Base-by-base conservation (phyloP, 2,113 vertebrate genomes). In the Caranx melampygus region DNA sequence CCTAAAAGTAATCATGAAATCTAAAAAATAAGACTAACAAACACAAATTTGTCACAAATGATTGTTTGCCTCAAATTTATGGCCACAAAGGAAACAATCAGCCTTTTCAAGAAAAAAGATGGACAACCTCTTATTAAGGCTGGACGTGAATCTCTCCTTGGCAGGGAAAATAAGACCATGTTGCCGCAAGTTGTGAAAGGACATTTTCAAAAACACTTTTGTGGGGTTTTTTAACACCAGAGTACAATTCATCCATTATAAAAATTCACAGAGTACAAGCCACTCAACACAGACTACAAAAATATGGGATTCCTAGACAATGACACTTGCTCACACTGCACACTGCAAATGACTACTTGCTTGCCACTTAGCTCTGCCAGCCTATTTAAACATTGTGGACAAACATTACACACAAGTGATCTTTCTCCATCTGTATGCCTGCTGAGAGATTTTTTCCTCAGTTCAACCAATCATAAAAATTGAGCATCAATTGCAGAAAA, bases 311-410 rank as follows among this genome's bases (percentile, higher is more conserved):
- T 68, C 40, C 3, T 49, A 31, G 33, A 47, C 33, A 15, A 18
- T 65, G 33, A 64, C 60, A 47, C 42, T 44, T 47, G 51, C 20
- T 26, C 34, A 79, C 6, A 21, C n/a, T 55, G 3, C 6, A 12
- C 20, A 10, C 5, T 37, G 31, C 20, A 64, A 62, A 35, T 21
- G 35, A 15, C 7, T 33, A 11, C 65, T 54, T 52, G 47, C 49
- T 31, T 67, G 15, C 14, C 18, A 13, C 47, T 55, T 57, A 62
- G 2, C 58, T 44, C 21, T 54, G 45, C 34, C 35, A 35, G 52
- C 15, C 57, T 61, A 52, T 42, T 69, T n/a, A 51, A 77, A 77
- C 55, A 75, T 3, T 47, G 26, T 34, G 26, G 9, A 65, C 11
- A 57, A 35, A 65, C 31, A 21, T 45, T 35, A 47, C 26, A 58